Conservation (phyloP, 2,113 vertebrate genomes). For the Halcyon malimbica region DNA sequence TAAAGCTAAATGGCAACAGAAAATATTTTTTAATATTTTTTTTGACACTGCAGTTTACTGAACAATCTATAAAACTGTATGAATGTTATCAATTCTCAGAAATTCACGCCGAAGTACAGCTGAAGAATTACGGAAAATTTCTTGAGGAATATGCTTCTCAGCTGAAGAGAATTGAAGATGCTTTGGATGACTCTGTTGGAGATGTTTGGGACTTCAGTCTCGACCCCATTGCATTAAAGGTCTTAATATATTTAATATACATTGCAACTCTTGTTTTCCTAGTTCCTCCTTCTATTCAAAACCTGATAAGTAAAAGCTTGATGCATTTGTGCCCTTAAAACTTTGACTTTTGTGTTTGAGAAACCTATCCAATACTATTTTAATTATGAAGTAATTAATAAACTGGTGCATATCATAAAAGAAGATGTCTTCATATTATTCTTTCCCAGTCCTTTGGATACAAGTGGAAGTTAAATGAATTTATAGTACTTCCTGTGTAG, state of each 20-base stretch:
- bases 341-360: neutral
- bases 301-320: neutral
- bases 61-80: neutral
- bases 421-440: neutral
- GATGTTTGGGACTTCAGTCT: constrained; percentile 99
- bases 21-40: neutral
- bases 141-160: constrained; percentile 94
- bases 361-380: neutral
- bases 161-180: constrained; percentile 92
- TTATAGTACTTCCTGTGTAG: neutral
- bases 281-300: neutral
- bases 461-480: neutral
- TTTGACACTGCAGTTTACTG: neutral
- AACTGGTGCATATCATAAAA: neutral
- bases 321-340: neutral
- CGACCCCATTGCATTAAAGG: constrained; percentile 94
- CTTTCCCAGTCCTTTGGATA: neutral
- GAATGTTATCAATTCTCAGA: constrained; percentile 77
- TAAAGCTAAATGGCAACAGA: neutral
- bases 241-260: constrained; percentile 53
- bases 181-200: constrained; percentile 93
- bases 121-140: constrained; percentile 96
- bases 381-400: neutral
- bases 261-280: neutral
- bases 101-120: constrained; percentile 96